Conservation (phyloP, 2,113 vertebrate genomes). For the Urocitellus parryii region DNA sequence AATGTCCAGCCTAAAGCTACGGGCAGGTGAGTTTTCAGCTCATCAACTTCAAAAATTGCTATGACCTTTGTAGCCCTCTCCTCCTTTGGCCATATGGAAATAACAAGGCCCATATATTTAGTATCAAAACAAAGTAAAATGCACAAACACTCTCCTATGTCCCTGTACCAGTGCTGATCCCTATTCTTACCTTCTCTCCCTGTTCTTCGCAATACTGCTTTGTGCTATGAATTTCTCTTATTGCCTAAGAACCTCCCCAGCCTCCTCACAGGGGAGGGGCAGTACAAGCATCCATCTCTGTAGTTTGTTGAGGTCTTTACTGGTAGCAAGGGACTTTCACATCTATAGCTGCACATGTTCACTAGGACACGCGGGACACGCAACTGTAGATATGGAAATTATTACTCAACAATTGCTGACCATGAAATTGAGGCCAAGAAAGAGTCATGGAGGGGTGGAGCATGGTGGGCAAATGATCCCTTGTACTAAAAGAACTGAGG, state of each 20-base stretch:
- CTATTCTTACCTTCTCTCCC: neutral
- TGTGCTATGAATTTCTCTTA: slow-evolving; percentile 4
- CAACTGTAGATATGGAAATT: neutral
- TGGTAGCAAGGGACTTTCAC: neutral
- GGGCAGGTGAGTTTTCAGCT: slow-evolving; percentile 67
- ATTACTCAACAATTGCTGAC: neutral
- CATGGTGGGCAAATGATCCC: neutral
- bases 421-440: slow-evolving; percentile 1
- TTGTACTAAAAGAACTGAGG: neutral
- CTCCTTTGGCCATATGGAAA: slow-evolving; percentile 37
- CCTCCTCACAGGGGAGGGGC: neutral
- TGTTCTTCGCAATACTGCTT: neutral
- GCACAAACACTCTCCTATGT: neutral
- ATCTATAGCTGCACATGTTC: neutral
- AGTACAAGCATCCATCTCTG: neutral
- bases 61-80: slow-evolving; percentile 44
- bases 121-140: slow-evolving; percentile 73
- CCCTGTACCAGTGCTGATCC: neutral
- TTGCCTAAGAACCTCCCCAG: neutral
- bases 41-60: slow-evolving; percentile 70
- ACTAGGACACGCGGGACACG: no score
- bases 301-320: neutral
- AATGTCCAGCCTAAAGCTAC: slow-evolving; percentile 65
- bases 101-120: slow-evolving; percentile 52
- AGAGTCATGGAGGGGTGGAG: neutral